phyloP scores from a whole-genome alignment of 2,113 vertebrate genomes.

The Chaenocephalus aceratus region DNA sequence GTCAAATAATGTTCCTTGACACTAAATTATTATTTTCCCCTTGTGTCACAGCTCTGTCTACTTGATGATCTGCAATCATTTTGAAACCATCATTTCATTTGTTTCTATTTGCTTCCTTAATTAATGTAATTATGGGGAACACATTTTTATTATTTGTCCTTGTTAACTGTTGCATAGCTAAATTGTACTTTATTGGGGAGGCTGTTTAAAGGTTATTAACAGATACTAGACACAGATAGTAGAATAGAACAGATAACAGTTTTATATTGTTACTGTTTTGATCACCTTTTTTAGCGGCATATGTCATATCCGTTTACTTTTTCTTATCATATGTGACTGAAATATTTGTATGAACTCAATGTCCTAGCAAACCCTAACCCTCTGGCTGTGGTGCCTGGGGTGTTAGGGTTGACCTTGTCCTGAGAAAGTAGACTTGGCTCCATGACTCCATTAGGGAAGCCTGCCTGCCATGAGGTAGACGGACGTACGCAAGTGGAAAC shows the following conservation, averaged over 20 bases:
- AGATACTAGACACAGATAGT: too few relatives aligned
- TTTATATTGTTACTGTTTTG: not conserved
- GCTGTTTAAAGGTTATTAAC: conserved; percentile 9
- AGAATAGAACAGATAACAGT: not conserved
- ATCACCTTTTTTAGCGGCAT: not conserved
- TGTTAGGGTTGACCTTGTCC: conserved; percentile 86
- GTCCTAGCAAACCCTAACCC: conserved; percentile 42
- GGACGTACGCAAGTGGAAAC: conserved; percentile 96
- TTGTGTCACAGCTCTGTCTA: conserved; percentile 54
- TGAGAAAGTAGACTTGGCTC: conserved; percentile 84
- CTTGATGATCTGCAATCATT: conserved; percentile 60
- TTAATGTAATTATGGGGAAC: conserved; percentile 54
- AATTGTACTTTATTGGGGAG: conserved; percentile 27
- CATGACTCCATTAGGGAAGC: conserved; percentile 86
- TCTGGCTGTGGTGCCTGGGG: conserved; percentile 54
- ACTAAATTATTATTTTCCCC: conserved; percentile 69
- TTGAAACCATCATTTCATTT: conserved; percentile 56
- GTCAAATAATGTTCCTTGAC: conserved; percentile 60
- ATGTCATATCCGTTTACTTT: conserved; percentile 17
- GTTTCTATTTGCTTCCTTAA: conserved; percentile 53
- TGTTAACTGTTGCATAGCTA: conserved; percentile 19
- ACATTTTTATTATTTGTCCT: conserved; percentile 54
- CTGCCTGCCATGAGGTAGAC: conserved; percentile 84
- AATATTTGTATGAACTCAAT: conserved; percentile 49
- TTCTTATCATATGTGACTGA: conserved; percentile 34